A percentile compares a stretch with the other conserved stretches of the same genome.
These are phyloP conservation scores for Linepithema humile DNA, from an alignment of 1,140 invertebrate genomes.

Conservation along the genomic window DNA sequence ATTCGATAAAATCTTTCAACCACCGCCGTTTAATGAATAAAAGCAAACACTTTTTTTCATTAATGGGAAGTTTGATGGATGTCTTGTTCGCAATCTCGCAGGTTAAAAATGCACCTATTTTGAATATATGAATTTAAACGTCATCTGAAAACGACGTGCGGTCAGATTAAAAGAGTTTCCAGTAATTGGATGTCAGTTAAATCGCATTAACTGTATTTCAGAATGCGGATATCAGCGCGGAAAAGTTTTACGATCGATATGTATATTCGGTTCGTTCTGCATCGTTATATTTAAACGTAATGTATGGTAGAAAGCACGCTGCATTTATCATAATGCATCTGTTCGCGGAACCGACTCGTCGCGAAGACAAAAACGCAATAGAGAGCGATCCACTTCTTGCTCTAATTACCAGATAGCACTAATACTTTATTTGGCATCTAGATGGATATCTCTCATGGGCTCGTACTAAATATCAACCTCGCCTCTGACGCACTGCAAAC, in stretches of 20 bases:
- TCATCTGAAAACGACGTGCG: background rate
- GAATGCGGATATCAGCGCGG: background rate
- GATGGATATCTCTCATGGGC: constrained; percentile 1
- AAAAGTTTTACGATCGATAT: background rate
- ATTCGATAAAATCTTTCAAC: background rate
- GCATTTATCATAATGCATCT: constrained; percentile 4
- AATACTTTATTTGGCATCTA: constrained; percentile 10
- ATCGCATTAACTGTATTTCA: background rate
- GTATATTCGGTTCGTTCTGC: background rate
- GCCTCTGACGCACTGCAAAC: background rate
- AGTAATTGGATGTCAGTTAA: constrained; percentile 22
- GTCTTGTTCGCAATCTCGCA: background rate
- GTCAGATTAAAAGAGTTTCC: background rate
- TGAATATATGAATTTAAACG: background rate
- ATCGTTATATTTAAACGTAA: constrained; percentile 9
- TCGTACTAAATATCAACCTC: constrained; percentile 16
- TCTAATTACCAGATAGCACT: constrained; percentile 10
- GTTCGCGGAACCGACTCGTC: background rate
- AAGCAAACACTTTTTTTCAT: background rate
- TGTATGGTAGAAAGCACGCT: background rate
- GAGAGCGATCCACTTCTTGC: constrained; percentile 15
- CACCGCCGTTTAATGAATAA: background rate
- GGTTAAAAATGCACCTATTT: background rate
- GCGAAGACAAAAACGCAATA: background rate
- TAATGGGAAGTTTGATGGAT: constrained; percentile 16